phyloP scores from a whole-genome alignment of 2,888 invertebrate species.

The Trachelus tabidus region DNA sequence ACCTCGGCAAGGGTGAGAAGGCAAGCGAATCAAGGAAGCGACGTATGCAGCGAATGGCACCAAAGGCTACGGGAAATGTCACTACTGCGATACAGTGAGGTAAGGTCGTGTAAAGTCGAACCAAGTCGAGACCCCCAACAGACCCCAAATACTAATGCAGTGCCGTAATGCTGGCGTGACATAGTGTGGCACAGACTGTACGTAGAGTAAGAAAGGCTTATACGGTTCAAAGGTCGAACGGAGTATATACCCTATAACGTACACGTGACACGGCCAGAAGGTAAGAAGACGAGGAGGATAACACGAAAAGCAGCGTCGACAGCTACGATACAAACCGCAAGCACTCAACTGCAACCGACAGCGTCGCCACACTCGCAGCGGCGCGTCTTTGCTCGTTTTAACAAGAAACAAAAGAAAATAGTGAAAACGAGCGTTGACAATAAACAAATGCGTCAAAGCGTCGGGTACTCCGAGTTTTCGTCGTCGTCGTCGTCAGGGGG shows the following conservation, averaged over 20 bases:
- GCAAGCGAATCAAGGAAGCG: neutral
- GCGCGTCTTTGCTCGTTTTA: slow-evolving; percentile 26
- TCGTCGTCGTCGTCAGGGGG: neutral
- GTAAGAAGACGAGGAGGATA: slow-evolving; percentile 25
- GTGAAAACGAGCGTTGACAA: slow-evolving; percentile 16
- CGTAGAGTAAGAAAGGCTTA: neutral
- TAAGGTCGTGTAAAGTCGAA: neutral
- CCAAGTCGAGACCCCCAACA: neutral
- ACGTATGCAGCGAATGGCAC: neutral
- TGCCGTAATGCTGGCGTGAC: neutral
- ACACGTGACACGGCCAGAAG: neutral
- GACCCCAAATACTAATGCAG: neutral
- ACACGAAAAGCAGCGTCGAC: slow-evolving; percentile 61
- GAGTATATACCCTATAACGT: neutral
- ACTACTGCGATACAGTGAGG: neutral
- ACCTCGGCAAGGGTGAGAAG: neutral
- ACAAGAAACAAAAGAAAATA: slow-evolving; percentile 8
- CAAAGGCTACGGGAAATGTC: neutral
- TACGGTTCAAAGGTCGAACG: neutral
- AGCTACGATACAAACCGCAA: slow-evolving; percentile 57
- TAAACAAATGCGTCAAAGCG: slow-evolving; percentile 18
- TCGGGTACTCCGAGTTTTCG: neutral
- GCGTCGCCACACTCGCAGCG: slow-evolving; percentile 59
- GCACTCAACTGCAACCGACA: slow-evolving; percentile 61
- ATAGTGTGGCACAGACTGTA: neutral